A percentile compares a stretch with the other conserved stretches of the same genome.
These are phyloP conservation scores for Ameiurus melas DNA, from an alignment of 2,113 vertebrate species.

Conservation along the genomic window DNA sequence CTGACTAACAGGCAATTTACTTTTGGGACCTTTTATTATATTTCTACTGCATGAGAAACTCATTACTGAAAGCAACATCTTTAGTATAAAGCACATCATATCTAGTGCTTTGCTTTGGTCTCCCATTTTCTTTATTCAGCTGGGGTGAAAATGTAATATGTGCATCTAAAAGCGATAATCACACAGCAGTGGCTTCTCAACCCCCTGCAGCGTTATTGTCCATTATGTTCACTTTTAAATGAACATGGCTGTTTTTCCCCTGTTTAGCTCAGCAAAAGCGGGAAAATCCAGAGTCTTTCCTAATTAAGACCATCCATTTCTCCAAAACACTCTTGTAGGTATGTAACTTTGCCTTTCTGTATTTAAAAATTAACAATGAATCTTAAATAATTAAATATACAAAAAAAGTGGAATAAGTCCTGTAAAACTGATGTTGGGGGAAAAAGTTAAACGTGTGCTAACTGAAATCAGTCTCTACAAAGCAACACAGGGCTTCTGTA, in stretches of 20 bases:
- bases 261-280: constrained; percentile 1
- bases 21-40: constrained; percentile 13
- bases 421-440: background rate
- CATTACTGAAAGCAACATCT: constrained; percentile 21
- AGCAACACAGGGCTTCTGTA: background rate
- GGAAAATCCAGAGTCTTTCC: background rate
- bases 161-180: constrained; percentile 34
- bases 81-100: constrained; percentile 28
- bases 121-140: background rate
- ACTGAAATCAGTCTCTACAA: background rate
- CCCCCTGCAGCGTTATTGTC: constrained; percentile 16
- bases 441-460: background rate
- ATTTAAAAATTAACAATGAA: background rate
- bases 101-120: constrained; percentile 15
- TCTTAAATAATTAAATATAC: background rate
- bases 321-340: background rate
- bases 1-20: constrained; percentile 10
- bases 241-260: constrained; percentile 4
- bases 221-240: constrained; percentile 22
- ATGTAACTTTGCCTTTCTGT: background rate
- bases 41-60: constrained; percentile 25
- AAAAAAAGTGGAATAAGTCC: background rate
- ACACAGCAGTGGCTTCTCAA: background rate
- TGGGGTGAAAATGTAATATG: constrained; percentile 23
- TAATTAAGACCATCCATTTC: constrained; percentile 20